Evolutionary conservation across 2,888 invertebrate genomes (phyloP), one percentile per base, ranked within the genome.

Genomic region (Sinhomidia bicolor): DNA sequence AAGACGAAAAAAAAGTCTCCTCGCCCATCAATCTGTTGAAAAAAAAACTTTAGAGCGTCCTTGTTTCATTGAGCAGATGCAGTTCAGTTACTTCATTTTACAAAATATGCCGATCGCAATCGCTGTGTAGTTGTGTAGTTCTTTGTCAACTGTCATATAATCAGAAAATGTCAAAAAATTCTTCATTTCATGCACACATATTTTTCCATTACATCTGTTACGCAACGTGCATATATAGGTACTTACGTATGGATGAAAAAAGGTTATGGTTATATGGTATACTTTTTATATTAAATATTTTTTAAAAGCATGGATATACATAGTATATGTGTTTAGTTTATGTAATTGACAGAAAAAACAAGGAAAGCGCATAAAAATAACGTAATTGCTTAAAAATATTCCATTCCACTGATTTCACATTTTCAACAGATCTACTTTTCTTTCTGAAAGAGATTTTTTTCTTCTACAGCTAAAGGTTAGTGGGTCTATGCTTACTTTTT

Each of bases 1-100:
- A 74, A 47, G 71, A 74, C 71, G 23, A 5, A 47, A 74, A 36
- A 36, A 32, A 26, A 10, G 17, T 20, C 68, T 41, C 44, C 44
- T 74, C 71, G 71, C 71, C 71, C 71, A 74, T 74, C 17, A 74
- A 74, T 6, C 23, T 47, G 12, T 74, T 47, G 41, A 74, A 74
- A 47, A 47, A 47, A 74, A 74, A 47, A 47, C 14, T 47, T 0
- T 23, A 26, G 71, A 74, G 41, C 47, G 71, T 74, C 71, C 71
- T 74, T 74, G 71, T 74, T 20, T 74, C 47, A 74, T 74, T 74
- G 44, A 47, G 1, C 17, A 36, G 68, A 74, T 74, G 23, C 44
- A 74, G 14, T 74, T 41, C 47, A 74, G 14, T 20, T 68, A 23
- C 12, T 65, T 7, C 0, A 17, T 65, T 10, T 17, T 7, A 26